Evolutionary conservation across 2,888 invertebrate species (phyloP).

Genomic region (Altica lythri): DNA sequence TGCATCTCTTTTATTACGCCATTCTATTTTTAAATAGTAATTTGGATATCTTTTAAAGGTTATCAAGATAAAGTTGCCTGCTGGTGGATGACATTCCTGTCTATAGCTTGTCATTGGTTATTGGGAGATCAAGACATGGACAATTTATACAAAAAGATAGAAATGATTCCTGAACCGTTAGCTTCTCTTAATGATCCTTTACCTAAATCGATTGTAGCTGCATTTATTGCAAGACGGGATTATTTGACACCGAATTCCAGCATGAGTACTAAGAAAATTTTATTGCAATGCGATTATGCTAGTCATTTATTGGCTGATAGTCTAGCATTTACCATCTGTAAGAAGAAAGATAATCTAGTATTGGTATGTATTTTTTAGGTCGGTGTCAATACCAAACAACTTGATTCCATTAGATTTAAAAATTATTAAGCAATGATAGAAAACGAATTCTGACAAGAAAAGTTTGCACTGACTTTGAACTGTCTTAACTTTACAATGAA

Average conservation of each 20-base stretch:
- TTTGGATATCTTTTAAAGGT: slow-evolving; percentile 53
- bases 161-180: slow-evolving; percentile 70
- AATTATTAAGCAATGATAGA: too few species aligned
- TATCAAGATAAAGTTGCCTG: slow-evolving; percentile 80
- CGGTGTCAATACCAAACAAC: too few species aligned
- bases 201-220: slow-evolving; percentile 71
- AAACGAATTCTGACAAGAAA: too few species aligned
- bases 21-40: neutral
- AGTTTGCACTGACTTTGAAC: too few species aligned
- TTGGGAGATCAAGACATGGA: slow-evolving; percentile 79
- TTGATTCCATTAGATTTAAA: too few species aligned
- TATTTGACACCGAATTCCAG: slow-evolving; percentile 48
- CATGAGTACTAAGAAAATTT: slow-evolving; percentile 45
- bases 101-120: slow-evolving; percentile 78
- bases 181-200: slow-evolving; percentile 69
- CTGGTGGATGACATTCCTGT: slow-evolving; percentile 90
- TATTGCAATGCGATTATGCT: slow-evolving; percentile 70
- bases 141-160: slow-evolving; percentile 68
- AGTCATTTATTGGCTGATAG: slow-evolving; percentile 76
- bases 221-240: slow-evolving; percentile 64
- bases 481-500: too few species aligned
- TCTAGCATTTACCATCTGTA: slow-evolving; percentile 73
- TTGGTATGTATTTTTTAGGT: slow-evolving; percentile 73
- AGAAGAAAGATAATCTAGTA: slow-evolving; percentile 66
- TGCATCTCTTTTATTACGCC: neutral